Conservation (phyloP, 2,113 vertebrate genomes). For the Geococcyx californianus region DNA sequence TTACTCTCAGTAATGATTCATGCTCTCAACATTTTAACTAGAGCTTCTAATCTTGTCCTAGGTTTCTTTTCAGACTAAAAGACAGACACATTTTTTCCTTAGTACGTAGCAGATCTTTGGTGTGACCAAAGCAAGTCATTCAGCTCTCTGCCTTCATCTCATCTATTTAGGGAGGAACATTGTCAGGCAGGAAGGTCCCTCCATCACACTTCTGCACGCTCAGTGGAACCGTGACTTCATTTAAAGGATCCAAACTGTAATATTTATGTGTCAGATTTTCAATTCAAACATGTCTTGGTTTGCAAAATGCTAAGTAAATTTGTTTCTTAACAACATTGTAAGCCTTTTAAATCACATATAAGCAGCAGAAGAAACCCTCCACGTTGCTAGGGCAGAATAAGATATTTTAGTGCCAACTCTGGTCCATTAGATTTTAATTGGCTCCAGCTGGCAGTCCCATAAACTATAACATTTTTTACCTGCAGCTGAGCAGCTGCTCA, state of each 20-base stretch:
- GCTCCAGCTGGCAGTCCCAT: constrained; percentile 48
- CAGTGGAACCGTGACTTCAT: not conserved
- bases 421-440: constrained; percentile 57
- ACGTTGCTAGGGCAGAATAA: not conserved
- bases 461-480: constrained; percentile 40
- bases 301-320: not conserved
- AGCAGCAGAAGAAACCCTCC: constrained; percentile 10
- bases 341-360: not conserved
- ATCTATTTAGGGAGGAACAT: not conserved
- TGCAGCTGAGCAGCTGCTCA: constrained; percentile 56
- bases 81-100: not conserved
- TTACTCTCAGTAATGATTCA: not conserved
- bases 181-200: not conserved
- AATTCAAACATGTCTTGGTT: not conserved
- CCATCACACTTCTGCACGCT: not conserved
- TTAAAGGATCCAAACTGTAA: not conserved
- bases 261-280: not conserved
- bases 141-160: not conserved
- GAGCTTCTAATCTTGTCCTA: not conserved
- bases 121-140: not conserved
- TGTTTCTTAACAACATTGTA: not conserved
- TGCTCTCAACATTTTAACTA: not conserved
- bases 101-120: not conserved
- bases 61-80: not conserved
- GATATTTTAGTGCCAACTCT: constrained; percentile 19